Conservation (phyloP, 1,140 invertebrate genomes). For the Pseudomyrmex flavicornis region DNA sequence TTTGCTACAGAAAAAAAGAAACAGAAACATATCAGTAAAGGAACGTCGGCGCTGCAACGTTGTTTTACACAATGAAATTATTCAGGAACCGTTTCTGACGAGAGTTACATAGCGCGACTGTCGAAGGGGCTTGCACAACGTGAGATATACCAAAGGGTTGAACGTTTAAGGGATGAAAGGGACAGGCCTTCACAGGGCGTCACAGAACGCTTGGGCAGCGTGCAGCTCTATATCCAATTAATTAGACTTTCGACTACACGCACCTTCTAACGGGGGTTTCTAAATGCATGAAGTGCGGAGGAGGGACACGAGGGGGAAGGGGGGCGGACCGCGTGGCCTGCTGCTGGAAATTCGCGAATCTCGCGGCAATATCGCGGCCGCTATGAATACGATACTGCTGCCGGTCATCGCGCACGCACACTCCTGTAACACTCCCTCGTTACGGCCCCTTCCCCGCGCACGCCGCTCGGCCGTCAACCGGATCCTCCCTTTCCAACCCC, state of each 20-base stretch:
- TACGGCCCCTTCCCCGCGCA: background rate
- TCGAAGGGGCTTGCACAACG: background rate
- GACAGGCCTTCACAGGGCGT: constrained; percentile 22
- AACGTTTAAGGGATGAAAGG: constrained; percentile 30
- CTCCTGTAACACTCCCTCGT: background rate
- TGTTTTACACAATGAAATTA: background rate
- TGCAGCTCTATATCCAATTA: constrained; percentile 49
- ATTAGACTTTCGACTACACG: constrained; percentile 49
- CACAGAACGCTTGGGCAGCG: constrained; percentile 4
- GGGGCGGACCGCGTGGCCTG: constrained; percentile 5
- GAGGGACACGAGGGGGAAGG: too few species aligned
- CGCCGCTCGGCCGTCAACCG: constrained; percentile 40
- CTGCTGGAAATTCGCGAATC: constrained; percentile 57
- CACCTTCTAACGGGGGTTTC: constrained; percentile 52
- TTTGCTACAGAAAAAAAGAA: too few species aligned
- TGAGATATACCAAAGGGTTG: constrained; percentile 16
- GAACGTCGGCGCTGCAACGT: background rate
- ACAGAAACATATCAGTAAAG: too few species aligned
- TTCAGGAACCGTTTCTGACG: background rate
- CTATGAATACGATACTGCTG: constrained; percentile 60
- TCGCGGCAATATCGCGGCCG: constrained; percentile 55
- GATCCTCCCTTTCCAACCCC: too few species aligned
- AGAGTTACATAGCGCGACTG: constrained; percentile 10
- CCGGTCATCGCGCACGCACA: constrained; percentile 51
- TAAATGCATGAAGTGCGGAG: constrained; percentile 45